A percentile compares a stretch with the other conserved stretches of the same genome.
Evolutionary conservation across 2,888 invertebrate species (phyloP).

Genomic region (Noctua comes): DNA sequence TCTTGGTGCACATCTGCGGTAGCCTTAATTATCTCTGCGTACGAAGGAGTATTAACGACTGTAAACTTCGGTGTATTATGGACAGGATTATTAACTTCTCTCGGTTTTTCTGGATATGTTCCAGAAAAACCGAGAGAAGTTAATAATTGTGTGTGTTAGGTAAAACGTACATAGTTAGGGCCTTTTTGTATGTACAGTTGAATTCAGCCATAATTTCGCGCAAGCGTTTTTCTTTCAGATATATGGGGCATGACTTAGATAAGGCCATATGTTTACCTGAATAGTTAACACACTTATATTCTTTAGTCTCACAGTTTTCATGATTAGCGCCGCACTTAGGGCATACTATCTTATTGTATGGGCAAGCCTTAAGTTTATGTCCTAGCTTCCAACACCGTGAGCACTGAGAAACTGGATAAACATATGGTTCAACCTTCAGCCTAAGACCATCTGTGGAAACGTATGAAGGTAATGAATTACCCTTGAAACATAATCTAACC

Average conservation of each 20-base stretch:
- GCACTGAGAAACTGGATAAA: neutral
- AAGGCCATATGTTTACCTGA: slow-evolving; percentile 2
- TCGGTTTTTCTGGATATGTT: too few species aligned
- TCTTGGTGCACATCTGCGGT: too few species aligned
- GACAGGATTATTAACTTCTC: too few species aligned
- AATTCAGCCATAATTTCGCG: neutral
- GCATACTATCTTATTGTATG: neutral
- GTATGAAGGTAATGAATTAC: neutral
- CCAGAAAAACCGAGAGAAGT: too few species aligned
- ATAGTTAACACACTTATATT: neutral
- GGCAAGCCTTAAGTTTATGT: neutral
- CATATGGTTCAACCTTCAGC: neutral
- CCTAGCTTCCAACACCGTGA: neutral
- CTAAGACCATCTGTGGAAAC: neutral
- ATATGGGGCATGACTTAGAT: neutral
- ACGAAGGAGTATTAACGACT: too few species aligned
- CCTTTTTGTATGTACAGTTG: neutral
- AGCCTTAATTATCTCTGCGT: too few species aligned
- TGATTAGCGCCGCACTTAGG: slow-evolving; percentile 1
- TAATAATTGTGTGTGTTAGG: too few species aligned
- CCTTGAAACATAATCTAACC: neutral
- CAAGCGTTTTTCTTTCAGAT: neutral
- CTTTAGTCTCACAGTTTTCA: neutral
- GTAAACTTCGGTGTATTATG: too few species aligned
- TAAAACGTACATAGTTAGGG: too few species aligned